phyloP scores from a whole-genome alignment of 2,113 vertebrate genomes.

The Herpailurus yagouaroundi region DNA sequence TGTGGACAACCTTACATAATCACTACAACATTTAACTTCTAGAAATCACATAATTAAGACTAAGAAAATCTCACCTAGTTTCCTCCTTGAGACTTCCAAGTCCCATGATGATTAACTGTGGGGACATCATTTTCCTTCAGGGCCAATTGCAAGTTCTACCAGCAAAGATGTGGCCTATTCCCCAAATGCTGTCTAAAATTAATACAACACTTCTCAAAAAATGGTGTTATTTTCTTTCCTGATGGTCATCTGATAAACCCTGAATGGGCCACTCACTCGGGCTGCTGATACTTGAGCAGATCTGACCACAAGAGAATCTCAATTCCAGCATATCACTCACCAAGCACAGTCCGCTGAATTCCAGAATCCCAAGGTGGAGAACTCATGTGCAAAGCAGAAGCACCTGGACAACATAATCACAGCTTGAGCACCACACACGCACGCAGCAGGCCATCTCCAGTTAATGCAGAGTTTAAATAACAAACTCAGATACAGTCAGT shows the following conservation, averaged over 20 bases:
- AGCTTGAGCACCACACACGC: neutral
- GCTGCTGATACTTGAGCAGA: neutral
- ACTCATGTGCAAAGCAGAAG: neutral
- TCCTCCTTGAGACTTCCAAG: neutral
- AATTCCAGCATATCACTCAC: neutral
- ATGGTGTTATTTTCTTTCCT: neutral
- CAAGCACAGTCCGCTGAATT: neutral
- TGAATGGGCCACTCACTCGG: neutral
- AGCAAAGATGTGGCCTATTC: neutral
- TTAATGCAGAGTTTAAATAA: neutral
- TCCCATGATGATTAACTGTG: neutral
- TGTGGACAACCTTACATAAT: neutral
- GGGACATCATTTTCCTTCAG: neutral
- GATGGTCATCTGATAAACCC: neutral
- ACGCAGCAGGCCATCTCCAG: neutral
- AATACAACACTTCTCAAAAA: neutral
- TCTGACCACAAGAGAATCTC: neutral
- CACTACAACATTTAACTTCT: neutral
- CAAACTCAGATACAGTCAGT: neutral
- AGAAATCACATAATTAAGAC: slow-evolving; percentile 7
- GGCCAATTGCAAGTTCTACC: neutral
- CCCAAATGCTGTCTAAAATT: neutral
- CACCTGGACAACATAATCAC: neutral
- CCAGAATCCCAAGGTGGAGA: neutral
- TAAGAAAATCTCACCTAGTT: neutral